phyloP scores from a whole-genome alignment of 2,888 invertebrate genomes.

The Drosophila peninsularis region DNA sequence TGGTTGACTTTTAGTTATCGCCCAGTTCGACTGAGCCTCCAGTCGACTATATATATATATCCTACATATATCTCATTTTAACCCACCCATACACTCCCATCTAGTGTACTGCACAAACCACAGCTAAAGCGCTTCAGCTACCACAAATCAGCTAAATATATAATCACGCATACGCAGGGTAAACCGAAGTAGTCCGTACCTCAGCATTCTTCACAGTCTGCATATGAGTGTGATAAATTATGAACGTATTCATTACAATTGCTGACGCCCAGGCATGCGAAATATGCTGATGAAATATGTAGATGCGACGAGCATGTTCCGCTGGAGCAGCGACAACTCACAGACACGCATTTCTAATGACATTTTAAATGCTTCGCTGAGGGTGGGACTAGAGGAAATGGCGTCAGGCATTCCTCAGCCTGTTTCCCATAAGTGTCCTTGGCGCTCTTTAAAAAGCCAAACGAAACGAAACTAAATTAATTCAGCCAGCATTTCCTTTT shows the following conservation, averaged over 20 bases:
- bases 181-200: background rate
- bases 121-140: slow-evolving; percentile 14
- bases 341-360: slow-evolving; percentile 71
- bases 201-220: background rate
- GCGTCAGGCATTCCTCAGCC: slow-evolving; percentile 34
- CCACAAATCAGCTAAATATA: slow-evolving; percentile 22
- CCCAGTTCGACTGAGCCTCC: too few relatives aligned
- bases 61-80: background rate
- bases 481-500: slow-evolving; percentile 47
- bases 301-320: slow-evolving; percentile 41
- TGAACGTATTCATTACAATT: slow-evolving; percentile 70
- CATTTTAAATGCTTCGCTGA: slow-evolving; percentile 70
- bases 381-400: slow-evolving; percentile 6
- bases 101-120: background rate
- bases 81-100: too few relatives aligned
- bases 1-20: too few relatives aligned
- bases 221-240: slow-evolving; percentile 52
- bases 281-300: slow-evolving; percentile 73
- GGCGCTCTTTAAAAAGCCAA: slow-evolving; percentile 41
- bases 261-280: slow-evolving; percentile 73
- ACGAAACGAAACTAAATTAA: slow-evolving; percentile 47
- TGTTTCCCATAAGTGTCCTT: slow-evolving; percentile 55
- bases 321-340: slow-evolving; percentile 28
- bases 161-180: background rate
- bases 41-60: background rate